Base-by-base conservation (phyloP, 2,113 vertebrate genomes). In the Psilopogon haemacephalus region DNA sequence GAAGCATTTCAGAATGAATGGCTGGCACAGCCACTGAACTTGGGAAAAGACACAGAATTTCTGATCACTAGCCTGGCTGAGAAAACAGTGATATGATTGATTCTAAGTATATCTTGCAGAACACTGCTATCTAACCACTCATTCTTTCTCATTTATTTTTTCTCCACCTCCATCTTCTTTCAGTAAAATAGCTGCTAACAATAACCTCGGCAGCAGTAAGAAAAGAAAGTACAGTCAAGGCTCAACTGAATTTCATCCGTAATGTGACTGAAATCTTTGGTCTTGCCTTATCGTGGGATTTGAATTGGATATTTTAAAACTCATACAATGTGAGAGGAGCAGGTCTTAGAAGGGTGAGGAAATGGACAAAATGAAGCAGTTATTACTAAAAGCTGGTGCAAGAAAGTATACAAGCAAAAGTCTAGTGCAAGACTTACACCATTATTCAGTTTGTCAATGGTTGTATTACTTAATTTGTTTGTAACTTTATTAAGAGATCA, bases 81-180 rank as follows among this genome's bases (percentile, higher is more conserved):
- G 64, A 86, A 90, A 95, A 91, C 68, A 89, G 69, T 72, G 71
- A 80, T 68, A 74, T 89, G 78, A 91, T 86, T 84, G 78, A 87
- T 89, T 95, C 86, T 94, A 95, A 96, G 81, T 91, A 84, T 94
- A 91, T 89, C 75, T 92, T 94, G 56, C 78, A 94, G 89, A 94
- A 70, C 16, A 38, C 20, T 83, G 60, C 56, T 79, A 80, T 90
- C 90, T 74, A 94, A 84, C 55, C 60, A 85, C 86, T 93, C 70
- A 56, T 89, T 94, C 68, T 84, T 89, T 92, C 62, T 88, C 42
- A 2, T 35, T 27, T 46, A 76, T 58, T 78, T 68, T 68, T 32
- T 52, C 30, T 68, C 78, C 64, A 71, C 81, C 65, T 93, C 84
- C 83, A 38, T 63, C 35, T 89, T 85, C 58, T 86, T 35, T 85